Conservation (phyloP, 2,888 invertebrate genomes). For the Athalia circularis region DNA sequence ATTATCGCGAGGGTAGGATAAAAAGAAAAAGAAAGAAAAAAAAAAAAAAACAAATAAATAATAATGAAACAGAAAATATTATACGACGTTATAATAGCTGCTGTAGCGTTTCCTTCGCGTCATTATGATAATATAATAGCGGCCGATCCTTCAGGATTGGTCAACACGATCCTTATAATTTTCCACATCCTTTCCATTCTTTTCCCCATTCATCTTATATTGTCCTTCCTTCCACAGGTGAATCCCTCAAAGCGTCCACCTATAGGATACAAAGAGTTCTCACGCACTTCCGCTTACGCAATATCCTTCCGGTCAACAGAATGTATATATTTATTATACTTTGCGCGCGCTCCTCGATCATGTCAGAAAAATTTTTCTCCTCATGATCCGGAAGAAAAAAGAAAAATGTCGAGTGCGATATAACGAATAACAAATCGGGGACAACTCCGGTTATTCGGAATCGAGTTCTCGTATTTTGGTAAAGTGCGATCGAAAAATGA, state of each 20-base stretch:
- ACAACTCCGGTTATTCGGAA: too few relatives aligned
- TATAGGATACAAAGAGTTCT: conserved; percentile 62
- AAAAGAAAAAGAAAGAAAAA: too few relatives aligned
- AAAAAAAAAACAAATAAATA: too few relatives aligned
- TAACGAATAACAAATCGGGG: too few relatives aligned
- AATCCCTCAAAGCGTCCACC: conserved; percentile 60
- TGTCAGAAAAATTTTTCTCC: too few relatives aligned
- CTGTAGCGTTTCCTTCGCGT: background rate
- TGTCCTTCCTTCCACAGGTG: conserved; percentile 63
- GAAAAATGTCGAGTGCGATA: too few relatives aligned
- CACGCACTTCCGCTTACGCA: conserved; percentile 71
- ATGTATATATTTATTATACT: too few relatives aligned
- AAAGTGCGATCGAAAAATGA: conserved; percentile 1
- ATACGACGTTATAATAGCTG: background rate
- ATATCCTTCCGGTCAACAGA: conserved; percentile 68
- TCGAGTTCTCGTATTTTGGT: background rate
- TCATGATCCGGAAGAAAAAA: too few relatives aligned
- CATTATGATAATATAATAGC: conserved; percentile 34
- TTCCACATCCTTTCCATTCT: conserved; percentile 65
- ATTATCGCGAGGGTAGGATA: too few relatives aligned
- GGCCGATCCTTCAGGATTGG: conserved; percentile 38
- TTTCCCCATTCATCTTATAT: conserved; percentile 54
- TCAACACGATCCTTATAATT: conserved; percentile 60
- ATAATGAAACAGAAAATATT: too few relatives aligned
- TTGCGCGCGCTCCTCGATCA: too few relatives aligned